phyloP scores from a whole-genome alignment of 1,140 invertebrate species.

The Berghia stephanieae region DNA sequence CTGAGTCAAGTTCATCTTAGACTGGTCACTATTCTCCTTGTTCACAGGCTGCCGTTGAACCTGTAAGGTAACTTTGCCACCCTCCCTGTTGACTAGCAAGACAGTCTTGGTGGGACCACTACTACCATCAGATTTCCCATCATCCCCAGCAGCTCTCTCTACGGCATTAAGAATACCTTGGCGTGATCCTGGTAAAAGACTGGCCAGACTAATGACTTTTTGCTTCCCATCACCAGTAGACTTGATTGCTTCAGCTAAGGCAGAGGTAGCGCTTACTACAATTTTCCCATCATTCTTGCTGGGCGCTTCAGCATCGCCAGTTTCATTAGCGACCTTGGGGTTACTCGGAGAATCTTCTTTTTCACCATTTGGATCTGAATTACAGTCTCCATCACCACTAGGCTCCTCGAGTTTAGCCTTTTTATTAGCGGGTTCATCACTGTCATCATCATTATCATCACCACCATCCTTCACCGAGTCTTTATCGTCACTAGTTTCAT shows the following conservation, averaged over 20 bases:
- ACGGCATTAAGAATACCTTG: constrained; percentile 43
- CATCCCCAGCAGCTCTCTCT: constrained; percentile 35
- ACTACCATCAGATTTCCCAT: not conserved
- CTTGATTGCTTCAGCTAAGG: constrained; percentile 22
- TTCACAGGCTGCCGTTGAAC: constrained; percentile 48
- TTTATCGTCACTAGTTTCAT: too few species aligned
- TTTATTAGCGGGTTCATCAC: constrained; percentile 12
- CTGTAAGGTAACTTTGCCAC: constrained; percentile 56
- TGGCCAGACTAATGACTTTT: constrained; percentile 39
- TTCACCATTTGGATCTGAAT: too few species aligned
- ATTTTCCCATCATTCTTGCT: constrained; percentile 11
- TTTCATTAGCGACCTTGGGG: not conserved
- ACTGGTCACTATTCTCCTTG: constrained; percentile 36
- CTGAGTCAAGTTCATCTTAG: constrained; percentile 25
- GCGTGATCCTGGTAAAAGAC: constrained; percentile 44
- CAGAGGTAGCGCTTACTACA: not conserved
- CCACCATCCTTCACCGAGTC: too few species aligned
- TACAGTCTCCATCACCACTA: constrained; percentile 36
- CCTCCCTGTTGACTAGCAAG: constrained; percentile 57
- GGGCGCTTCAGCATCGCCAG: not conserved
- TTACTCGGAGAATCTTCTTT: too few species aligned
- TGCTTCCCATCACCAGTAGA: constrained; percentile 26
- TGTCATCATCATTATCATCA: constrained; percentile 31
- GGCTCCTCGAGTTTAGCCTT: constrained; percentile 22
- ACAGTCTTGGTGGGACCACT: constrained; percentile 50